Percentiles rank a stretch among this genome's conserved stretches.
These are phyloP conservation scores for Sakesphorus luctuosus DNA, from an alignment of 2,113 vertebrate genomes.

Conservation along the genomic window DNA sequence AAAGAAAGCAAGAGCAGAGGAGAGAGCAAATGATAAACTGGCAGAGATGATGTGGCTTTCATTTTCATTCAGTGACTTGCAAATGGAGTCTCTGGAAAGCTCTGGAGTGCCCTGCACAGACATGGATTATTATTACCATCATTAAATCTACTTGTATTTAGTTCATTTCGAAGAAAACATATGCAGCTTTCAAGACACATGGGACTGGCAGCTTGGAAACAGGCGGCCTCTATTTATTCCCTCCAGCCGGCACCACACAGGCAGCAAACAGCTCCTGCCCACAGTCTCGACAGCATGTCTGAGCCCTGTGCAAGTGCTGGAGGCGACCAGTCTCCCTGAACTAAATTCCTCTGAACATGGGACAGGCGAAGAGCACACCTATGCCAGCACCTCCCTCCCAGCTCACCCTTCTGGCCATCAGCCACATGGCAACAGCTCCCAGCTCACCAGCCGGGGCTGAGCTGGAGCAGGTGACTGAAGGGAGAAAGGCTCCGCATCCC, in stretches of 20 bases:
- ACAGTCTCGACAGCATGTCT: neutral
- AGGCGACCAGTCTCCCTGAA: neutral
- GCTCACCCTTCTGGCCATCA: neutral
- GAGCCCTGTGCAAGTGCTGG: neutral
- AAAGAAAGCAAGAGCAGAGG: neutral
- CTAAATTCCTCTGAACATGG: neutral
- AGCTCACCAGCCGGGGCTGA: neutral
- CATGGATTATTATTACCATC: neutral
- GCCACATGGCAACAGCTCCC: neutral
- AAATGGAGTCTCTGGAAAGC: conserved; percentile 1
- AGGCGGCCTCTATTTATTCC: neutral
- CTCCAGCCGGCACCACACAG: neutral
- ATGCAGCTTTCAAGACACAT: neutral
- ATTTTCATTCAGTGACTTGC: neutral
- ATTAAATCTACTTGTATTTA: conserved; percentile 14
- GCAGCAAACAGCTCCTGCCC: neutral
- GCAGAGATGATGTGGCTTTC: conserved; percentile 22
- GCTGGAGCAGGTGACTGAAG: conserved; percentile 5
- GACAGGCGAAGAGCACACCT: accelerated
- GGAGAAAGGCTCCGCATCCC: neutral
- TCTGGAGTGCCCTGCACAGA: neutral
- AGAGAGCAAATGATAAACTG: neutral
- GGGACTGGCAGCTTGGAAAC: conserved; percentile 23
- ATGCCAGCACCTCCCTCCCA: neutral
- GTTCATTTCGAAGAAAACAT: conserved; percentile 24